Base-by-base conservation (phyloP, 2,888 invertebrate genomes). In the Caenorhabditis sp. region DNA sequence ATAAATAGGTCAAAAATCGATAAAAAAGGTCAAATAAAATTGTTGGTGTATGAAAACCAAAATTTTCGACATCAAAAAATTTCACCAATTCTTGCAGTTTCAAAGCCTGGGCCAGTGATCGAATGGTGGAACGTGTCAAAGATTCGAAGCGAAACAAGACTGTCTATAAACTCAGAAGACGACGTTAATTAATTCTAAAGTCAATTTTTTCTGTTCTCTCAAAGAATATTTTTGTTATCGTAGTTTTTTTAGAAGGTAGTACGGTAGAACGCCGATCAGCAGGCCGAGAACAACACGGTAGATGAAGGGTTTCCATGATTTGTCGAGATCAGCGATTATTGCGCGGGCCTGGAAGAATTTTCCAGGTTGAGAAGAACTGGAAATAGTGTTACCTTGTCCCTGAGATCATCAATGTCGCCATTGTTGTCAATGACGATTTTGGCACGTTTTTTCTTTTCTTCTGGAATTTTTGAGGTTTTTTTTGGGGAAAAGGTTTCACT, bases 361-460 rank as follows among this genome's bases (percentile, higher is more conserved):
- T 21, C 20, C 1, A 20, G n/a, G 7, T 52, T 31, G 7, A 58
- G 7, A 67, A 26, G 14, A 36, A 54, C 25, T 3, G 8, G 20
- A 54, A 17, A 12, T n/a, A 58, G 14, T 5, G 57, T 59, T 8
- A 79, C 79, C 63, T 82, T 76, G 23, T 70, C 64, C 25, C 71
- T 70, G 38, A 82, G 53, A 54, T 82, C 75, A 38, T 80, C 82
- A 1, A 72, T 65, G 54, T 67, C 70, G 38, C 83, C 84, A 49
- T 84, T 84, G 69, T 86, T 86, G 62, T 84, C 83, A 53, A 86
- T 69, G 27, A 83, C 73, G 52, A 78, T 80, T 8, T 75, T 78
- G 3, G 84, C 86, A 10, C 77, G 65, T 43, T 70, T 70, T 66
- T 76, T 77, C 58, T 76, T 76, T 60, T 79, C 77, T 57, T 77